phyloP scores from a whole-genome alignment of 2,797 vertebrate genomes.

The Lagorchestes hirsutus region DNA sequence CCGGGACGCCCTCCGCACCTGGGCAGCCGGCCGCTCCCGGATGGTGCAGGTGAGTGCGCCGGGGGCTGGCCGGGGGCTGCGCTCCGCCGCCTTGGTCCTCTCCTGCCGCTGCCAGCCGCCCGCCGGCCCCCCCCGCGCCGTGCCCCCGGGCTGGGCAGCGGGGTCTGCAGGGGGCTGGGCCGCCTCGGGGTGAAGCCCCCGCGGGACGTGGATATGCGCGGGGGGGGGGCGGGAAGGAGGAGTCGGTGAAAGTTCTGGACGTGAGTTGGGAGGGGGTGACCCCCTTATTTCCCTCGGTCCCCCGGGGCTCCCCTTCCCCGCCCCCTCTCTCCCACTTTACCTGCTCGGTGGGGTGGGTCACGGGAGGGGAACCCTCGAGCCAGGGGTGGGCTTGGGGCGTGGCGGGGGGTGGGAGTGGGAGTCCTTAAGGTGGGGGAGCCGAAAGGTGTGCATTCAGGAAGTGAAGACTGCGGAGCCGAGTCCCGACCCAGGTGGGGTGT shows the following conservation, averaged over 20 bases:
- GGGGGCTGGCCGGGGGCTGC: not conserved
- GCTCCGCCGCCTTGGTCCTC: not conserved
- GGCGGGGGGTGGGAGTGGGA: not conserved
- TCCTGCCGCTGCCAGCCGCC: not conserved
- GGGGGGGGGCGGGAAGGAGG: not conserved
- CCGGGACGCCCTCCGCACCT: not conserved
- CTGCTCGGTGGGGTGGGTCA: not conserved
- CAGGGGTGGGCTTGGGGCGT: not conserved
- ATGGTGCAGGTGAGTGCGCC: not conserved
- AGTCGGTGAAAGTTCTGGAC: not conserved
- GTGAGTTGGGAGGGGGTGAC: not conserved
- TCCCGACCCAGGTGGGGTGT: not conserved
- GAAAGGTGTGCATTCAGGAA: not conserved
- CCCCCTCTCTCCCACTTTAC: not conserved
- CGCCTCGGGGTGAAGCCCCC: not conserved
- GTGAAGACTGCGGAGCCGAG: not conserved
- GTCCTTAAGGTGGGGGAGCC: not conserved
- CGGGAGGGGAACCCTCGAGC: not conserved
- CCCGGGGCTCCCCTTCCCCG: not conserved
- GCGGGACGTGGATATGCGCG: not conserved
- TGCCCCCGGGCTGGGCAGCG: not conserved
- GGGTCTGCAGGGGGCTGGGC: not conserved
- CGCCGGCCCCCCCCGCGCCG: not conserved
- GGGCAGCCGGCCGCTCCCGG: not conserved
- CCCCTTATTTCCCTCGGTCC: not conserved